Base-by-base conservation (phyloP, 2,888 invertebrate genomes). In the Microctonus aethiopoides region DNA sequence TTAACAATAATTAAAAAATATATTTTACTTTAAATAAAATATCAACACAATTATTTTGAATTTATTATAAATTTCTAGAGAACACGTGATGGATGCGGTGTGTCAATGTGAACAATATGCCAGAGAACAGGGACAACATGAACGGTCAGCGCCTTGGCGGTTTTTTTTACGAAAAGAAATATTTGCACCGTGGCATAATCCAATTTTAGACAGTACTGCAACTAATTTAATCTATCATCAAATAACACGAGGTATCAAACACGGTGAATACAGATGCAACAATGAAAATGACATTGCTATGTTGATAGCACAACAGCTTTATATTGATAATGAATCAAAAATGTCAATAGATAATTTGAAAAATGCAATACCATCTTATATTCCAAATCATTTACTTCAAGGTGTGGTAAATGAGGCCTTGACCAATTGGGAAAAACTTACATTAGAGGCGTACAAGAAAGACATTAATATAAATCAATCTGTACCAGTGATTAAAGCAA, bases 81-180 rank as follows among this genome's bases (percentile, higher is more conserved):
- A 99, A 87, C 99, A 99, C 87, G 99, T 99, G 0, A 98, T 99
- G 98, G 99, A 99, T 87, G 99, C 99, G 24, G 99, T 99, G 85
- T 98, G 98, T 0, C 99, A 99, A 85, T 99, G 99, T 86, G 99
- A 99, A 84, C 99, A 99, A 83, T 99, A 99, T 85, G 99, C 99
- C 24, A 99, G 99, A 88, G 99, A 99, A 86, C 98, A 99, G 88
- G 99, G 99, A 0, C 97, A 97, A 0, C 98, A 97, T 86, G 99
- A 99, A 87, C 89, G 98, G 67, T 99, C 98, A 85, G 99, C 99
- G 0, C 99, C 99, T 0, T 99, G 99, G 99, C 89, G 99, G 74
- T 87, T 98, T 72, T 98, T 98, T 89, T 98, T 98, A 88, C 91
- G 98, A 52, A 96, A 96, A 88, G 99, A 99, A 89, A 99, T 99